Base-by-base conservation (phyloP, 1,140 invertebrate genomes). In the Pogonus chalceus region DNA sequence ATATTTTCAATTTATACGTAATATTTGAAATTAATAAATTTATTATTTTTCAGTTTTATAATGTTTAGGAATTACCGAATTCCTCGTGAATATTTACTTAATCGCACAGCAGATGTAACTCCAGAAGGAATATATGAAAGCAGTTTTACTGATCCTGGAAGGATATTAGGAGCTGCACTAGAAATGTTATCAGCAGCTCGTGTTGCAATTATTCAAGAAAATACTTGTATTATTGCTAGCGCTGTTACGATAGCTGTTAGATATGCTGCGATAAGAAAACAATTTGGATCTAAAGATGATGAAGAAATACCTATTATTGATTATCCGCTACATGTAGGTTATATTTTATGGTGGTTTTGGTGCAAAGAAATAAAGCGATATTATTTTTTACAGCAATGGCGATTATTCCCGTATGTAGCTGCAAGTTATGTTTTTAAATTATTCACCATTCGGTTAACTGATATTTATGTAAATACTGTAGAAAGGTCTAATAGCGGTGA, bases 401-500 rank as follows among this genome's bases (percentile, higher is more conserved):
- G 95, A 53, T 69, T 98, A 1, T 84, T 97, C 65, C 92, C 93
- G 1, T 85, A 88, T 67, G 71, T 98, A 52, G 87, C 92, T n/a
- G 82, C 85, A 10, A 79, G 83, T 0, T 90, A 87, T 62, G 84
- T 86, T 7, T 70, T 92, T 57, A 84, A 85, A 62, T 74, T 89
- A 56, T 93, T 89, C 62, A 79, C 84, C 1, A 68, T 71, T 35
- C 72, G 69, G 35, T 79, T 69, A 49, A 63, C 65, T 7, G 57
- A 65, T 23, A 57, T 62, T 23, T 69, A 68, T 58, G 51, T 68
- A 49, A 54, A 57, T 20, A 60, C 61, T 2, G 61, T 68, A 1
- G 64, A 68, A 53, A 55, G 59, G 50, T 63, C 57, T 2, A 56
- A 56, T 49, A 49, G 12, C 18, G 47, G 47, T 49, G 23, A 14